Base-by-base conservation (phyloP, 2,113 vertebrate species). In the Phyllopteryx taeniolatus region DNA sequence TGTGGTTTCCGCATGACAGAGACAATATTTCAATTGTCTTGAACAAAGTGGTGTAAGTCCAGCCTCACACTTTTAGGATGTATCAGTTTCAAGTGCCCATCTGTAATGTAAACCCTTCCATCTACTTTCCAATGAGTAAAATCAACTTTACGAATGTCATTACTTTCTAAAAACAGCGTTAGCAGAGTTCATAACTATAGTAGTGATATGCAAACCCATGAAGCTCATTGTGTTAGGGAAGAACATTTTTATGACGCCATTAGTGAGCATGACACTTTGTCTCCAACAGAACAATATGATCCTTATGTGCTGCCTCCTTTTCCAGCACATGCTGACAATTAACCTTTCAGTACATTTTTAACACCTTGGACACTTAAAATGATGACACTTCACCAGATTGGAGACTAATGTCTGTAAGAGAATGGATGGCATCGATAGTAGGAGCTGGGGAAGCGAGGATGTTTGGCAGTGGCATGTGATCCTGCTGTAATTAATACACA, bases 401-500 rank as follows among this genome's bases (percentile, higher is more conserved):
- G 67, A 71, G 70, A 57, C 68, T 56, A 39, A 2, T 71, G 72
- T 75, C 76, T 81, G 31, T 63, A 70, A 70, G 61, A 74, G 66
- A 51, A 15, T 74, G 49, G 46, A 66, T 79, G 71, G 49, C 63
- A 70, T 65, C 9, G 17, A 61, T 68, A 19, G 67, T 63, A 20
- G 65, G 44, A 79, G 73, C 66, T 2, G 57, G 60, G 71, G 62
- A 72, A 68, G 66, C 5, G 13, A 54, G 22, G 51, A 39, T 71
- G 71, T 67, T 69, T 66, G 68, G 83, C 76, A 72, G 72, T 67
- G 74, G 70, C 83, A 79, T 84, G 85, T 76, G 74, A 75, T 71
- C 65, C 69, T 68, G 69, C 33, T 57, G 79, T 87, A 82, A 91
- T 91, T 84, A 85, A 86, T 74, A 81, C 73, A 72, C 73, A 74